Conservation (phyloP, 2,797 vertebrate genomes). For the Psittacula echo region DNA sequence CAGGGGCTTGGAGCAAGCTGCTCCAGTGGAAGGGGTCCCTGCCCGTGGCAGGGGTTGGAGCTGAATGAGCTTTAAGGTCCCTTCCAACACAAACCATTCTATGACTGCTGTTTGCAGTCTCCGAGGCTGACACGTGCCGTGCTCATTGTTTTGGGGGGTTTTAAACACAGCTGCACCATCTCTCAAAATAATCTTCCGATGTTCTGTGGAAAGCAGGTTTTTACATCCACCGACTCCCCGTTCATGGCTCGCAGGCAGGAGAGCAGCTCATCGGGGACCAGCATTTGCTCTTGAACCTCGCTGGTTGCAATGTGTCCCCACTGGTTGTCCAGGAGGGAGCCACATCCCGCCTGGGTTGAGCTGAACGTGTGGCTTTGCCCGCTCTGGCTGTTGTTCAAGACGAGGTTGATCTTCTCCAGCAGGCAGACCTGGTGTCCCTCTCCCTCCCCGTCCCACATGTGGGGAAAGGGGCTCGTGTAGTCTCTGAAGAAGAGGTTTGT, state of each 20-base stretch:
- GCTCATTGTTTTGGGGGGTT: background rate
- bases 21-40: background rate
- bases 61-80: background rate
- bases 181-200: background rate
- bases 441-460: background rate
- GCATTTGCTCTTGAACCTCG: slow-evolving; percentile 64
- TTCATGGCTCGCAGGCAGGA: slow-evolving; percentile 62
- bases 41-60: background rate
- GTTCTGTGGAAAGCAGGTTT: slow-evolving; percentile 79
- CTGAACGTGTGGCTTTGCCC: background rate
- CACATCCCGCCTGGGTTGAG: background rate
- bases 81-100: background rate
- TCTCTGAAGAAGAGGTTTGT: background rate
- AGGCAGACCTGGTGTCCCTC: background rate
- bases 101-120: background rate
- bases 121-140: fast-evolving
- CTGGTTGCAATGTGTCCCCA: background rate
- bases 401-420: slow-evolving; percentile 70
- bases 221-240: background rate
- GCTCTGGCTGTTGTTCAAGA: slow-evolving; percentile 58
- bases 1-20: background rate
- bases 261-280: slow-evolving; percentile 71
- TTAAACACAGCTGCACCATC: background rate
- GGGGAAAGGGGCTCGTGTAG: slow-evolving; percentile 4
- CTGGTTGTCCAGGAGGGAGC: background rate